Percentiles rank a stretch among this genome's conserved stretches.
Evolutionary conservation across 2,113 vertebrate genomes (phyloP).

Genomic region (Misgurnus anguillicaudatus): DNA sequence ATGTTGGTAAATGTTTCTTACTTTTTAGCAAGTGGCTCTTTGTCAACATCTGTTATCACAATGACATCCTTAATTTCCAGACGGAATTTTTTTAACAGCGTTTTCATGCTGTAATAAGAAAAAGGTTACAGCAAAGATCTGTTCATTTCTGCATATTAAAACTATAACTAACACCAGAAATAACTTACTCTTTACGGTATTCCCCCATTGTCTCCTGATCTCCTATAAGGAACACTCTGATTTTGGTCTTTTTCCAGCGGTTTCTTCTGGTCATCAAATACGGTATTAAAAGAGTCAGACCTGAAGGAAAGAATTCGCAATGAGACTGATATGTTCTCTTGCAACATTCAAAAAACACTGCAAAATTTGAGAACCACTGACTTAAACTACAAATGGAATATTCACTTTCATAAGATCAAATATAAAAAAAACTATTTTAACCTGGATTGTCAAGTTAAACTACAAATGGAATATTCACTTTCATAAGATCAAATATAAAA

Average conservation of each 20-base stretch:
- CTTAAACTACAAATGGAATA: too few relatives aligned
- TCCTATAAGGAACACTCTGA: conserved; percentile 74
- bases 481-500: too few relatives aligned
- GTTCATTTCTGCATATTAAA: background rate
- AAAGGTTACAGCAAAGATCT: background rate
- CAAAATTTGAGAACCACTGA: too few relatives aligned
- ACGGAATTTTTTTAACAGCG: conserved; percentile 71
- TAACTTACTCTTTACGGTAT: conserved; percentile 69
- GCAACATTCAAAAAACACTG: too few relatives aligned
- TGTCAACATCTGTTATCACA: conserved; percentile 74
- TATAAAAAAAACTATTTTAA: too few relatives aligned
- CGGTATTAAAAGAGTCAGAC: conserved; percentile 78
- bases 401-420: too few relatives aligned
- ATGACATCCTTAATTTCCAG: conserved; percentile 72
- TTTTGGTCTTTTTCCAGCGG: conserved; percentile 69
- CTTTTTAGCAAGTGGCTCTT: conserved; percentile 68
- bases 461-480: too few relatives aligned
- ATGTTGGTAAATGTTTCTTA: conserved; percentile 46
- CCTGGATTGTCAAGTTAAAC: too few relatives aligned
- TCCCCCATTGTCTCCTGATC: conserved; percentile 68
- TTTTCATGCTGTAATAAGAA: conserved; percentile 65
- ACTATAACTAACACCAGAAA: background rate
- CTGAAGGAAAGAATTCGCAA: conserved; percentile 55
- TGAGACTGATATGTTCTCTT: too few relatives aligned
- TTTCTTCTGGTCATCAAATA: conserved; percentile 75